Percentiles rank a stretch among this genome's conserved stretches.
phyloP scores from a whole-genome alignment of 1,140 invertebrate species.

The Bombus pascuorum region DNA sequence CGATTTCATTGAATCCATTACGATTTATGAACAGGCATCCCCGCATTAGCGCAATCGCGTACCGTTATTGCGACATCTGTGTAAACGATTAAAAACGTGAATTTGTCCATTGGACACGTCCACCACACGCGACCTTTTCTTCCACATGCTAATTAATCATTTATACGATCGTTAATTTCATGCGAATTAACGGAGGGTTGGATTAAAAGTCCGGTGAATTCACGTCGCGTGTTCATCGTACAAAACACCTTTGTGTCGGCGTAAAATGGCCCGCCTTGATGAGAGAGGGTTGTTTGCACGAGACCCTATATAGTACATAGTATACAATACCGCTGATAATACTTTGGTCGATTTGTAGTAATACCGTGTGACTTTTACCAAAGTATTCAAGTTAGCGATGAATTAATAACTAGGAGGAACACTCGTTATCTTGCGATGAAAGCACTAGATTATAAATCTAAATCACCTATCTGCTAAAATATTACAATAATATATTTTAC shows the following conservation, averaged over 20 bases:
- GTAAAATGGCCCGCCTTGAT: neutral
- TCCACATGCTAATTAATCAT: slow-evolving; percentile 12
- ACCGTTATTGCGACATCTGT: slow-evolving; percentile 17
- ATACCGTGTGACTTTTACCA: too few species aligned
- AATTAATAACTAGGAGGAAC: too few species aligned
- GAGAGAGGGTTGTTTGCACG: neutral
- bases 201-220: neutral
- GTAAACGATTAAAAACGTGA: slow-evolving; percentile 34
- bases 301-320: neutral
- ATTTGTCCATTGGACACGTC: too few species aligned
- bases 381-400: too few species aligned
- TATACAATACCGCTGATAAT: too few species aligned
- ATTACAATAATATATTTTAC: too few species aligned
- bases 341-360: too few species aligned
- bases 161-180: neutral
- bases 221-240: neutral
- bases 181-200: neutral
- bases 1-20: slow-evolving; percentile 30
- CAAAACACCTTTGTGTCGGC: neutral
- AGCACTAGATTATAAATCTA: too few species aligned
- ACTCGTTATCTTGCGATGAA: too few species aligned
- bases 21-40: slow-evolving; percentile 19
- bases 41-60: too few species aligned
- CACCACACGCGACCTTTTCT: neutral
- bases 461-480: too few species aligned